Evolutionary conservation across 2,113 vertebrate genomes (phyloP).

Genomic region (Dendropsophus ebraccatus): DNA sequence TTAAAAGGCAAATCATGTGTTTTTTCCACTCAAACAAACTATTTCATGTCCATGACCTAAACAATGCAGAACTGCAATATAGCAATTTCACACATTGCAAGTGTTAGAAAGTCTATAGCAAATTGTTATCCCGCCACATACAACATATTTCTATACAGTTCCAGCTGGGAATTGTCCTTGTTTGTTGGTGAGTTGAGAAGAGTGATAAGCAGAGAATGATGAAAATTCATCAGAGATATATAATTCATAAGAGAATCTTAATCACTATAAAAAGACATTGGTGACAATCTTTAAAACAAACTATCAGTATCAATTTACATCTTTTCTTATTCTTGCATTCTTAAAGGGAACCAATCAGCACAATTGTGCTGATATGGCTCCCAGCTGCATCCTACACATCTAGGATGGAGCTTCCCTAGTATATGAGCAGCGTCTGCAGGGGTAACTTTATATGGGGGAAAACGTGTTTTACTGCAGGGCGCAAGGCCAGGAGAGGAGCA

Average conservation of each 20-base stretch:
- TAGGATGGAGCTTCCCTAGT: no score
- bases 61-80: not conserved
- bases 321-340: no score
- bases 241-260: no score
- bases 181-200: not conserved
- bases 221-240: no score
- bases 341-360: no score
- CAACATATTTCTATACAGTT: not conserved
- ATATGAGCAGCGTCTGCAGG: no score
- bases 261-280: not conserved
- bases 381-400: no score
- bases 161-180: constrained; percentile 22
- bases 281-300: not conserved
- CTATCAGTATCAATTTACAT: not conserved
- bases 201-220: not conserved
- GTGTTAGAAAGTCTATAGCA: constrained; percentile 15
- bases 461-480: no score
- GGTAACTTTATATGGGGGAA: no score
- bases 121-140: not conserved
- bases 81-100: constrained; percentile 32
- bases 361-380: no score
- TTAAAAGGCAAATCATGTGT: constrained; percentile 43
- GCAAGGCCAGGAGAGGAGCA: no score
- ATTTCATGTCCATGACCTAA: constrained; percentile 44
- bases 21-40: constrained; percentile 11